Evolutionary conservation across 2,797 vertebrate species (phyloP).

Genomic region (Siniperca scherzeri): DNA sequence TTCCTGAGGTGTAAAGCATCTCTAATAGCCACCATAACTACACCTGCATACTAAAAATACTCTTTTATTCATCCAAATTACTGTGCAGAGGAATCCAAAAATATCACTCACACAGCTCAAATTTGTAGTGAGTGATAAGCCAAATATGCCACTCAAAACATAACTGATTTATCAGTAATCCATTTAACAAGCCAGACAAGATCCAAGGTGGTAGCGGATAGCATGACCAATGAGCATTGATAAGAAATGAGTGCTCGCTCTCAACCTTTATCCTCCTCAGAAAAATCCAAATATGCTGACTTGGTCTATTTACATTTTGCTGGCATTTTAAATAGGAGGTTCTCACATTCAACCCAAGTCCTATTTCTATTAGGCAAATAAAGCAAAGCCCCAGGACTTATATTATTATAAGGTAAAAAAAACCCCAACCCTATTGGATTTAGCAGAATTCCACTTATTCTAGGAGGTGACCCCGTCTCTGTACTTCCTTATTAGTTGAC

Average conservation of each 20-base stretch:
- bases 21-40: slow-evolving; percentile 67
- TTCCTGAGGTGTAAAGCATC: slow-evolving; percentile 71
- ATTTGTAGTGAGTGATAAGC: slow-evolving; percentile 67
- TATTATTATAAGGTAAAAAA: neutral
- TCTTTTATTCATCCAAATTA: slow-evolving; percentile 65
- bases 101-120: slow-evolving; percentile 53
- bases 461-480: neutral
- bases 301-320: slow-evolving; percentile 24
- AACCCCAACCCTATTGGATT: slow-evolving; percentile 12
- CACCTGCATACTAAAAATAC: slow-evolving; percentile 73
- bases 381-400: slow-evolving; percentile 29
- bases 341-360: slow-evolving; percentile 15
- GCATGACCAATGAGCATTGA: slow-evolving; percentile 50
- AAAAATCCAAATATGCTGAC: slow-evolving; percentile 47
- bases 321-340: slow-evolving; percentile 38
- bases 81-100: slow-evolving; percentile 58
- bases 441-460: slow-evolving; percentile 5
- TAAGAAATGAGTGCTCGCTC: slow-evolving; percentile 48
- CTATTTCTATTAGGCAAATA: slow-evolving; percentile 40
- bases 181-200: slow-evolving; percentile 59
- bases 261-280: slow-evolving; percentile 42
- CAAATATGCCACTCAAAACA: slow-evolving; percentile 60
- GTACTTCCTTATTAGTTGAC: neutral
- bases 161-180: slow-evolving; percentile 64
- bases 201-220: slow-evolving; percentile 45